Conservation (phyloP, 1,140 invertebrate species). For the Lepidurus couesii region DNA sequence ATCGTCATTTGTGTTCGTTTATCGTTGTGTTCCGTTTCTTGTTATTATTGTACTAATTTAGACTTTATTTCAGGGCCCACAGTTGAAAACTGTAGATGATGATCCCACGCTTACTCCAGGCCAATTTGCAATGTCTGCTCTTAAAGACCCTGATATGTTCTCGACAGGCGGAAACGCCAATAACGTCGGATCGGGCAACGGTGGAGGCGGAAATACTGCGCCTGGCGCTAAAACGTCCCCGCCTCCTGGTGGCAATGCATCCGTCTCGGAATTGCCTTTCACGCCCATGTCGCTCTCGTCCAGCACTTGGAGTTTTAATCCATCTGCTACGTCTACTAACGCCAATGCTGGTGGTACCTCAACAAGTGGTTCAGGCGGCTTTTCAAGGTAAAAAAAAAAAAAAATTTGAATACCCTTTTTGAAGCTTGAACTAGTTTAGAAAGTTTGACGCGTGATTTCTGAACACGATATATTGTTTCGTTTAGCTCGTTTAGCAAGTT, state of each 20-base stretch:
- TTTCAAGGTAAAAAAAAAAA: constrained; percentile 39
- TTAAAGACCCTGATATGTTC: constrained; percentile 61
- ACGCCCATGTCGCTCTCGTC: constrained; percentile 64
- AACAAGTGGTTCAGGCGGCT: constrained; percentile 39
- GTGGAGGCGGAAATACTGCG: constrained; percentile 36
- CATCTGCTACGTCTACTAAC: constrained; percentile 50
- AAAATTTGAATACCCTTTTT: constrained; percentile 43
- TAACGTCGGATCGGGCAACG: constrained; percentile 70
- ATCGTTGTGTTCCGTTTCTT: neutral
- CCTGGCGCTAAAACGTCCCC: constrained; percentile 56
- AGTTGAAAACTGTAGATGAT: constrained; percentile 93
- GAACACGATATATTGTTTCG: neutral
- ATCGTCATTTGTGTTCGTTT: neutral
- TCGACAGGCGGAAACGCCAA: constrained; percentile 70
- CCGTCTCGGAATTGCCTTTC: constrained; percentile 49
- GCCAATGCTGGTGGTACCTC: constrained; percentile 23
- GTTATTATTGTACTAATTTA: constrained; percentile 32
- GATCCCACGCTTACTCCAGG: constrained; percentile 95
- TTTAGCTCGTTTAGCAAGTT: constrained; percentile 30
- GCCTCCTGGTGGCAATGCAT: constrained; percentile 53
- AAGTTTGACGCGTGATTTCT: neutral
- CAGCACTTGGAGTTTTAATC: constrained; percentile 85
- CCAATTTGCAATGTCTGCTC: constrained; percentile 51
- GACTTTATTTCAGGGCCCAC: constrained; percentile 62
- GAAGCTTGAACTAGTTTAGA: no score